Percentiles rank a stretch among this genome's conserved stretches.
Conservation (phyloP, 2,113 vertebrate species). For the Phocoena phocoena region DNA sequence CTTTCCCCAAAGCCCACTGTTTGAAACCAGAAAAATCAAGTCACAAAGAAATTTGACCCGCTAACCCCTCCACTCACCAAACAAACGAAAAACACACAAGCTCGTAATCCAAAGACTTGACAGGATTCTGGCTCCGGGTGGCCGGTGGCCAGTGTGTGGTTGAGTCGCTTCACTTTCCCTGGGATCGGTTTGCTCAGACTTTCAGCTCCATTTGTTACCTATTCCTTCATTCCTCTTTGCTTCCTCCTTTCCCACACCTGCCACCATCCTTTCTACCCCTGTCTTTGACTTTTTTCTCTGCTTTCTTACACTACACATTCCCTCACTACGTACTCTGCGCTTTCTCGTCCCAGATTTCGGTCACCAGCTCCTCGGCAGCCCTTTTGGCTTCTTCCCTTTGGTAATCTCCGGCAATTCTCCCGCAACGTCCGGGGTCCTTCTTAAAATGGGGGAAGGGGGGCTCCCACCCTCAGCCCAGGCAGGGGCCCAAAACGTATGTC, state of each 20-base stretch:
- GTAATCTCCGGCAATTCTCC: background rate
- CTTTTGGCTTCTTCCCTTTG: background rate
- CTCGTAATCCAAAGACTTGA: background rate
- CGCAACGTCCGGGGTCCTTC: background rate
- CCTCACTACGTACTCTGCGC: background rate
- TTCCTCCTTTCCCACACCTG: background rate
- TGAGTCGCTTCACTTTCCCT: background rate
- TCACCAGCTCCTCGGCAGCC: background rate
- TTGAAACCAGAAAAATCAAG: background rate
- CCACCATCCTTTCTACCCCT: background rate
- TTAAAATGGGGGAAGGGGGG: background rate
- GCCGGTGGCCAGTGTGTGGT: background rate
- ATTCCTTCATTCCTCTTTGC: background rate
- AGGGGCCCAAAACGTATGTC: background rate
- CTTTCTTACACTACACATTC: background rate
- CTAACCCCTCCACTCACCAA: background rate
- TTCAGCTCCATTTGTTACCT: background rate
- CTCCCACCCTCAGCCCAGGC: background rate
- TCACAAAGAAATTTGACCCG: background rate
- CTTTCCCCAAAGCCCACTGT: background rate
- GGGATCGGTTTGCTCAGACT: background rate
- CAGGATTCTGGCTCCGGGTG: background rate
- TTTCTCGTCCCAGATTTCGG: background rate
- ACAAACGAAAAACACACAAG: background rate
- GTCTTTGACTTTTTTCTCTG: background rate